Evolutionary conservation across 1,140 invertebrate species (phyloP).

Genomic region (Oncopodura yosiiana): DNA sequence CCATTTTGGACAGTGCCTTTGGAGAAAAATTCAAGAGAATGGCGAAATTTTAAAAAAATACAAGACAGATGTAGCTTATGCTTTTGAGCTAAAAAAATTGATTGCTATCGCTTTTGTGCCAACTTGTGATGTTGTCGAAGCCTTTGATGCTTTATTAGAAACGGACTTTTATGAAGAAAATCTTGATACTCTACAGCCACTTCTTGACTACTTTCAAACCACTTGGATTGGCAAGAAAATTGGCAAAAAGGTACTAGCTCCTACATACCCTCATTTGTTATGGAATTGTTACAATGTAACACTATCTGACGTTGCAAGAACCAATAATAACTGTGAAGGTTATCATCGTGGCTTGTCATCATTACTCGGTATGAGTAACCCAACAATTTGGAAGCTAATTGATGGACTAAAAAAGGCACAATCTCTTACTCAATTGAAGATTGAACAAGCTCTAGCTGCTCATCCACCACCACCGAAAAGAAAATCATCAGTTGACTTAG

Average conservation of each 20-base stretch:
- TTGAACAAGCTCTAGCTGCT: no score
- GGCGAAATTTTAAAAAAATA: neutral
- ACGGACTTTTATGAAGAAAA: neutral
- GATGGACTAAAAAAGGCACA: no score
- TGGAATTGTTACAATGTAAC: slow-evolving; percentile 11
- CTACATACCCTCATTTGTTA: no score
- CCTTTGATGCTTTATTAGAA: slow-evolving; percentile 2
- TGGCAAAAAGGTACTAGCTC: no score
- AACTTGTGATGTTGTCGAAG: neutral
- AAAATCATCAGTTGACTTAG: no score
- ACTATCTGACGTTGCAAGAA: slow-evolving; percentile 2
- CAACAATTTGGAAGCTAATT: slow-evolving; percentile 2
- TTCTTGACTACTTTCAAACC: slow-evolving; percentile 13
- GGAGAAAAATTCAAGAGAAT: neutral
- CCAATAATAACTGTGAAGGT: slow-evolving; percentile 5
- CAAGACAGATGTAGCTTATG: slow-evolving; percentile 7
- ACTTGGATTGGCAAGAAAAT: slow-evolving; percentile 24
- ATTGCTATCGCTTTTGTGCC: slow-evolving; percentile 11
- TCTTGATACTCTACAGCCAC: neutral
- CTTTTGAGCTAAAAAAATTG: slow-evolving; percentile 5
- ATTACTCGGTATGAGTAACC: neutral
- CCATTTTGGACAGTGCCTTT: neutral
- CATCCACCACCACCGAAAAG: no score
- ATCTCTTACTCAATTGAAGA: no score
- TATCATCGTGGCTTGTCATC: neutral